phyloP scores from a whole-genome alignment of 2,113 vertebrate species.

The Chunga burmeisteri region DNA sequence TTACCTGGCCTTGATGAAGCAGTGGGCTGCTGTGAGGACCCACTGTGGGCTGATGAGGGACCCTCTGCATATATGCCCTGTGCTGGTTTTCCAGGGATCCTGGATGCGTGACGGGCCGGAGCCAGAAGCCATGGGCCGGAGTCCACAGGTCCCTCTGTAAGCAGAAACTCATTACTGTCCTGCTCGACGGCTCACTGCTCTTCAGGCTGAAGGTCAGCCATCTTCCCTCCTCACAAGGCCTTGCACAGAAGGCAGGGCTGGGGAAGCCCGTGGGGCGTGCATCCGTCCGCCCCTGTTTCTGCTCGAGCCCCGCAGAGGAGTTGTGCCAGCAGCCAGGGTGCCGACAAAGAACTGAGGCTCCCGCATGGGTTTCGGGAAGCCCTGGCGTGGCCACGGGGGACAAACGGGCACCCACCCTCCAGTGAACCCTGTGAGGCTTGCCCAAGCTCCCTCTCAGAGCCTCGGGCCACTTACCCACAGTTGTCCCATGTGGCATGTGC shows the following conservation, averaged over 20 bases:
- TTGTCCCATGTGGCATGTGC: too few species aligned
- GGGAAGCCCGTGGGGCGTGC: not conserved
- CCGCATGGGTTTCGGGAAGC: too few species aligned
- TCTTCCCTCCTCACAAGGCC: not conserved
- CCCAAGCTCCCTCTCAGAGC: too few species aligned
- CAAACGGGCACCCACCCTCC: too few species aligned
- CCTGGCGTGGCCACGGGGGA: too few species aligned
- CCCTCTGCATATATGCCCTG: not conserved
- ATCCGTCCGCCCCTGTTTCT: too few species aligned
- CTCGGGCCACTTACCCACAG: too few species aligned
- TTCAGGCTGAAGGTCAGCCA: fast-evolving
- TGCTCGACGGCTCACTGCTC: not conserved
- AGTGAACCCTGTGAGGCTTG: too few species aligned
- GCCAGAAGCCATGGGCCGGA: not conserved
- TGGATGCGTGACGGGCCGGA: not conserved
- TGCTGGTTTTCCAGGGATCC: fast-evolving
- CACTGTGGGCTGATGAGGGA: not conserved
- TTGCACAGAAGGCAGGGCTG: not conserved
- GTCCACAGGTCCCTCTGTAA: not conserved
- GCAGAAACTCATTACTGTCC: not conserved
- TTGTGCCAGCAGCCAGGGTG: too few species aligned
- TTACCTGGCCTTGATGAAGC: not conserved
- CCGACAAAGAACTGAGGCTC: too few species aligned
- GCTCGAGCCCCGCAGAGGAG: too few species aligned
- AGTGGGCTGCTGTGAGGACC: slow-evolving; percentile 40